These are phyloP conservation scores for Apamea crenata DNA, from an alignment of 2,888 invertebrate species.

Conservation along the genomic window DNA sequence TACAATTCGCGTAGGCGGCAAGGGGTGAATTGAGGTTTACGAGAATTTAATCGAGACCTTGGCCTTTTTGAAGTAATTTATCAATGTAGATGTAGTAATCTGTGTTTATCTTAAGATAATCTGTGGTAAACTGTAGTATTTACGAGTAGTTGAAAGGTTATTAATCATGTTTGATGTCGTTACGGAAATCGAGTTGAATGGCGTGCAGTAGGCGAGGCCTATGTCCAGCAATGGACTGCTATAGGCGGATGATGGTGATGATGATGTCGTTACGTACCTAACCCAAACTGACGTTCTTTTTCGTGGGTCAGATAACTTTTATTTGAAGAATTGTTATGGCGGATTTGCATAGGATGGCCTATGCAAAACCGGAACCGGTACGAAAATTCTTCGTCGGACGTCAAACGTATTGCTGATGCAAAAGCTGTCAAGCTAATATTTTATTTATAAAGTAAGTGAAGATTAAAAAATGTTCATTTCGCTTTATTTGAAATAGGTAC, in stretches of 20 bases:
- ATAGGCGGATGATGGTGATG: no score
- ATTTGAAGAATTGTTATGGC: neutral
- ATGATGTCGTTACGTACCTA: neutral
- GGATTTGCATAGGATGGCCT: neutral
- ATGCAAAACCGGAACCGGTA: no score
- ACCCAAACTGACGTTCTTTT: neutral
- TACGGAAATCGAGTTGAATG: no score
- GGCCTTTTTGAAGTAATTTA: neutral
- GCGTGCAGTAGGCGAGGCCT: no score
- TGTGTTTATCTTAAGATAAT: neutral
- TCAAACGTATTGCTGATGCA: neutral
- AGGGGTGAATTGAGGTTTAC: neutral
- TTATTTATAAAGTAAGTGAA: neutral
- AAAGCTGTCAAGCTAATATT: neutral
- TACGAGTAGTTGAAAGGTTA: neutral
- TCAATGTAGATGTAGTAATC: neutral
- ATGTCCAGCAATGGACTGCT: no score
- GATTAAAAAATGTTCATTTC: neutral
- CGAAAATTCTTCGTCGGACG: no score
- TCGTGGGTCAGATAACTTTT: neutral
- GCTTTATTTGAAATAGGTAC: neutral
- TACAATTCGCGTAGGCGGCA: neutral
- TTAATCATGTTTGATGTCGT: neutral
- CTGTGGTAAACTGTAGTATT: neutral
- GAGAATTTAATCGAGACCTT: neutral